Base-by-base conservation (phyloP, 2,113 vertebrate genomes). In the Murina feae region DNA sequence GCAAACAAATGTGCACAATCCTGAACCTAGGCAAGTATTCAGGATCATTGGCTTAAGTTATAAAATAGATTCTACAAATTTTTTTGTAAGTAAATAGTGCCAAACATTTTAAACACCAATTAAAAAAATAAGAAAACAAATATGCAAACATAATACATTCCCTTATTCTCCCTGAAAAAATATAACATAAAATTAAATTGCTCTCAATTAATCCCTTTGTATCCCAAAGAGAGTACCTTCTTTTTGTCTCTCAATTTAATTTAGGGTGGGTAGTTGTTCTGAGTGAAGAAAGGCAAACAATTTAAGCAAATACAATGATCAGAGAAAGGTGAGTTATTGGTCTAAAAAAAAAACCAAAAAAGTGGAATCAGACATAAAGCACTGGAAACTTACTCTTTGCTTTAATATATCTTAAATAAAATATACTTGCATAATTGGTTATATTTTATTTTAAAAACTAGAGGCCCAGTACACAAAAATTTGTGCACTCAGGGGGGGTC, bases 121-220 rank as follows among this genome's bases (percentile, higher is more conserved):
- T 63, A 10, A 14, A 44, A 94, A 82, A 58, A 69, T 18, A 44
- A 85, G 60, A 63, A 93, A 92, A 82, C 17, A 86, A 95, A 90
- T 20, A 55, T 20, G 47, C 47, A 69, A 74, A 30, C 44, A 74
- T 44, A 53, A 39, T 0, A 32, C 44, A 86, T 20, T 35, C 35
- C 25, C 55, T 44, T 9, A 8, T 60, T 84, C 23, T 84, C 9
- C 30, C 21, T 68, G 58, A 44, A 3, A 86, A 53, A 94, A 30
- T 39, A 18, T 37, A 86, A 35, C 16, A 2, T 47, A 85, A 35
- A 12, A 2, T 47, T 75, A 81, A 85, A 49, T 44, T 79, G 17
- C 6, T 78, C n/a, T 68, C 23, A 92, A 0, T 72, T 76, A 71
- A 51, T 44, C 3, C 42, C 37, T 90, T 49, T 68, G 1, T 60